These are phyloP conservation scores for Brachionus rubens DNA, from an alignment of 1,140 invertebrate genomes.

Conservation along the genomic window DNA sequence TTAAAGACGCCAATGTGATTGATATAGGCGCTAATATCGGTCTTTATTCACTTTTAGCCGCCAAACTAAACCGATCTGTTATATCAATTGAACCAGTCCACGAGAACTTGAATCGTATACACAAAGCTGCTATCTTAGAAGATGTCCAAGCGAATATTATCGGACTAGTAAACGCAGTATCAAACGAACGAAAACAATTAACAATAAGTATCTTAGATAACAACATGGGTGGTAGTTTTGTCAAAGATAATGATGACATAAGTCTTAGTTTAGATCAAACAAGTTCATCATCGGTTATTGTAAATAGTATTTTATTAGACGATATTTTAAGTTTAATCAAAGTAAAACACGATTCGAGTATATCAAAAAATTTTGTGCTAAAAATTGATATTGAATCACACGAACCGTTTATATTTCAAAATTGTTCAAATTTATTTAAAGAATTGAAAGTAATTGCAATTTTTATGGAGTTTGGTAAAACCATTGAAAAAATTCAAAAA, in stretches of 20 bases:
- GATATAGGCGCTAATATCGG: constrained; percentile 41
- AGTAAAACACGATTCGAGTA: background rate
- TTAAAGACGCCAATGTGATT: constrained; percentile 16
- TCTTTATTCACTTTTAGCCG: constrained; percentile 12
- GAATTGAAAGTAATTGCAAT: background rate
- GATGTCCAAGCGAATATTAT: constrained; percentile 4
- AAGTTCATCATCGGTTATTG: background rate
- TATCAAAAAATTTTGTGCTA: constrained; percentile 12
- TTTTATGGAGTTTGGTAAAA: constrained; percentile 44
- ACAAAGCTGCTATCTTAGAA: constrained; percentile 17
- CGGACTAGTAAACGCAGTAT: constrained; percentile 1
- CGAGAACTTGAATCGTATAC: constrained; percentile 7
- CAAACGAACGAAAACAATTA: background rate
- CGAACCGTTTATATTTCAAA: constrained; percentile 20
- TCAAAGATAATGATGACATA: background rate
- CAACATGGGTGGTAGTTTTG: constrained; percentile 20
- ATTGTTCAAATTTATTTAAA: constrained; percentile 6
- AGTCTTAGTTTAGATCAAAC: background rate
- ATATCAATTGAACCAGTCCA: constrained; percentile 39
- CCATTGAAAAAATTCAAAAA: background rate
- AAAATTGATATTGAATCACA: constrained; percentile 42
- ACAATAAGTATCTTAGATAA: constrained; percentile 18
- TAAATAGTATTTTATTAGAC: constrained; percentile 7
- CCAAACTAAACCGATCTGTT: constrained; percentile 17
- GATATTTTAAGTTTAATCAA: constrained; percentile 20